Conservation (phyloP, 2,888 invertebrate genomes). For the Rotaria sp. region DNA sequence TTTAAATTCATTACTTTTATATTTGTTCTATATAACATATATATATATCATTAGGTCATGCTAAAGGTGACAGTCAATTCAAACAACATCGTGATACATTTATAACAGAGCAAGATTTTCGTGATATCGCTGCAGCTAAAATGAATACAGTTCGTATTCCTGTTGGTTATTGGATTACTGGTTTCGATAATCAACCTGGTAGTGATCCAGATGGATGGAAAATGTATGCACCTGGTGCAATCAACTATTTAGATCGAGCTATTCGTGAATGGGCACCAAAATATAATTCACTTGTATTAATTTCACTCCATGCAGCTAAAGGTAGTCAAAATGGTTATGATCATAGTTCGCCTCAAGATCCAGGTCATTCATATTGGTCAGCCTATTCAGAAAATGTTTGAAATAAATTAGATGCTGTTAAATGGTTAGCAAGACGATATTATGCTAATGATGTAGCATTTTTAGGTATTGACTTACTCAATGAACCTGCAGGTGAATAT, state of each 20-base stretch:
- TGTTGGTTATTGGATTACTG: neutral
- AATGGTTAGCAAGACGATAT: neutral
- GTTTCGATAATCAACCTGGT: neutral
- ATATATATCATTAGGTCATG: neutral
- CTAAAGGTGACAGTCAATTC: neutral
- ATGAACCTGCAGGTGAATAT: neutral
- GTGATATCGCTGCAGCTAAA: neutral
- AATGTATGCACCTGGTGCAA: neutral
- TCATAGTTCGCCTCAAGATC: neutral
- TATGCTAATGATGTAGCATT: neutral
- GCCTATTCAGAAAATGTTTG: neutral
- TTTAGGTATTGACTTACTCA: neutral
- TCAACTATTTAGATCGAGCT: neutral
- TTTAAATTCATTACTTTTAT: neutral
- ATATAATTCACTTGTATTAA: neutral
- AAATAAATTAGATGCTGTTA: neutral
- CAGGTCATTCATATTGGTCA: neutral
- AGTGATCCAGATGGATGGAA: neutral
- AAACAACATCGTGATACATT: neutral
- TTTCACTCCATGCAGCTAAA: neutral
- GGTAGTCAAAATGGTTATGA: conserved; percentile 3
- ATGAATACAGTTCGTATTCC: conserved; percentile 15
- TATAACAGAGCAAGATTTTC: neutral
- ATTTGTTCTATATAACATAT: too few species aligned
- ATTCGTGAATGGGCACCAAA: neutral